Evolutionary conservation across 2,113 vertebrate species (phyloP).

Genomic region (Gavia stellata): DNA sequence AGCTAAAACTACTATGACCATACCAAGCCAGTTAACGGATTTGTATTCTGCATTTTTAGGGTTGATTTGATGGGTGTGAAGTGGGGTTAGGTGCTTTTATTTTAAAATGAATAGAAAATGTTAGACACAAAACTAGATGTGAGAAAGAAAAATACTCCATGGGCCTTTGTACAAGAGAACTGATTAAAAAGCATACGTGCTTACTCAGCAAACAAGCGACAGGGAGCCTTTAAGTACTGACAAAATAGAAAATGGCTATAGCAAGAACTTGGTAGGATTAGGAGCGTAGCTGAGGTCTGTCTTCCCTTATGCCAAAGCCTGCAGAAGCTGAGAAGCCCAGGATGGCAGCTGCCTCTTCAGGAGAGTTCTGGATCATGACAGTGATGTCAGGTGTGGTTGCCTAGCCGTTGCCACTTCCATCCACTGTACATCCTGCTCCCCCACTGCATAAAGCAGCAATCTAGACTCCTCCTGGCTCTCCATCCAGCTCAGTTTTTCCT

Average conservation of each 20-base stretch:
- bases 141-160: neutral
- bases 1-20: neutral
- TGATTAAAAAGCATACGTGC: rapidly evolving
- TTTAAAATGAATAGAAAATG: constrained; percentile 25
- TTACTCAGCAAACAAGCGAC: neutral
- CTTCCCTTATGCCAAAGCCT: neutral
- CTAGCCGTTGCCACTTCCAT: neutral
- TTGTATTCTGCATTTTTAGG: neutral
- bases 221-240: neutral
- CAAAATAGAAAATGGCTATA: neutral
- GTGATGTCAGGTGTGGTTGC: neutral
- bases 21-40: neutral
- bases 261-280: neutral
- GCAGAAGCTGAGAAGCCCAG: neutral
- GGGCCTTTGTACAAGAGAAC: neutral
- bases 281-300: neutral
- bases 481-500: neutral
- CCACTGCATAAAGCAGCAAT: neutral
- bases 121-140: neutral
- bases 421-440: neutral
- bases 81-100: neutral
- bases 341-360: neutral
- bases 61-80: neutral
- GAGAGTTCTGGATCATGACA: neutral
- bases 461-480: neutral